Conservation (phyloP, 35 echinoderm and acorn worm genomes). For the Ophiothrix spiculata region DNA sequence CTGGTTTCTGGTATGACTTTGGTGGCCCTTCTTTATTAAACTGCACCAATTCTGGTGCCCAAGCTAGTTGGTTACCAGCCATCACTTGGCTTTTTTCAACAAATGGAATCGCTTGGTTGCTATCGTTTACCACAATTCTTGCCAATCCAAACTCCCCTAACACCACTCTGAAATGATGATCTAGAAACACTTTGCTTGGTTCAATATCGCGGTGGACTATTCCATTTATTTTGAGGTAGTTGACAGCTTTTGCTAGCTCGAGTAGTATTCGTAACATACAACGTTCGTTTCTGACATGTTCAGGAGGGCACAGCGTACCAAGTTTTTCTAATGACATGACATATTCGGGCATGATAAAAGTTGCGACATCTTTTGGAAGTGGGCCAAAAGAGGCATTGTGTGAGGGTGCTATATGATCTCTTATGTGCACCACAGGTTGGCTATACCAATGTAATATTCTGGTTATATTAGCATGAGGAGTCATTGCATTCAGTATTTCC, state of each 20-base stretch:
- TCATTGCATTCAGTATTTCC: not conserved
- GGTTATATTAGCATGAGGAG: not conserved
- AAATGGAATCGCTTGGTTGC: slow-evolving; percentile 39
- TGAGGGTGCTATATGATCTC: not conserved
- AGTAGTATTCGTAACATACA: slow-evolving; percentile 30
- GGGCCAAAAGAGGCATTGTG: slow-evolving; percentile 1
- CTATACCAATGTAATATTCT: not conserved
- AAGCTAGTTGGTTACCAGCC: slow-evolving; percentile 35
- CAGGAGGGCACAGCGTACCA: not conserved
- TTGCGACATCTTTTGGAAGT: slow-evolving; percentile 14
- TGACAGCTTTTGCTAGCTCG: slow-evolving; percentile 28
- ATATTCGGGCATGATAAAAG: slow-evolving; percentile 40
- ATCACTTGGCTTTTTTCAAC: slow-evolving; percentile 35
- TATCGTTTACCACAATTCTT: slow-evolving; percentile 14
- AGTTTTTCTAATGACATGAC: slow-evolving; percentile 8
- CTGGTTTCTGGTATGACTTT: slow-evolving; percentile 43
- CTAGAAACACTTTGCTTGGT: slow-evolving; percentile 16
- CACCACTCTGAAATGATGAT: slow-evolving; percentile 16
- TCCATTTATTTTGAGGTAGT: slow-evolving; percentile 14
- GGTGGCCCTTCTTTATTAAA: slow-evolving; percentile 36
- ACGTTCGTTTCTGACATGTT: not conserved
- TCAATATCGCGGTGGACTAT: slow-evolving; percentile 47
- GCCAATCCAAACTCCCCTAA: slow-evolving; percentile 45
- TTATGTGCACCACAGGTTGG: not conserved
- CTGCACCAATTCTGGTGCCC: slow-evolving; percentile 42